phyloP scores from a whole-genome alignment of 1,140 invertebrate genomes.

The Drosophila erecta region DNA sequence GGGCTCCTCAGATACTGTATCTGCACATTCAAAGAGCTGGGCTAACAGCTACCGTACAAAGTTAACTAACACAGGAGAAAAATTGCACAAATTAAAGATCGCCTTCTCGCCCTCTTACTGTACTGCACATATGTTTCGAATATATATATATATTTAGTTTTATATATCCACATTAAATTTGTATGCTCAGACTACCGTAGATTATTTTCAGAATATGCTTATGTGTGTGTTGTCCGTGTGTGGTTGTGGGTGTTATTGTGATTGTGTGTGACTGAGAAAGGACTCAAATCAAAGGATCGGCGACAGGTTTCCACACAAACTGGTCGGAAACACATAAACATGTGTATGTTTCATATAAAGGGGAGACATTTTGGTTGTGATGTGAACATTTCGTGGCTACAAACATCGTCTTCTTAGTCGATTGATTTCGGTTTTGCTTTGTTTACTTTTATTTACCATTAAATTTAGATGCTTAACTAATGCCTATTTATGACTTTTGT shows the following conservation, averaged over 20 bases:
- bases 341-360: slow-evolving; percentile 43
- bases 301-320: slow-evolving; percentile 19
- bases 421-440: slow-evolving; percentile 39
- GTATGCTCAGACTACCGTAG: slow-evolving; percentile 74
- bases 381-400: slow-evolving; percentile 65
- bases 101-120: slow-evolving; percentile 30
- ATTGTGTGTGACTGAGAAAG: slow-evolving; percentile 27
- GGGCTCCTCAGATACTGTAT: slow-evolving; percentile 42
- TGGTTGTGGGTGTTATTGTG: slow-evolving; percentile 6
- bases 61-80: slow-evolving; percentile 30
- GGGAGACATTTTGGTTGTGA: slow-evolving; percentile 56
- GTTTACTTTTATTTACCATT: slow-evolving; percentile 55
- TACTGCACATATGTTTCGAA: slow-evolving; percentile 53
- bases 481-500: slow-evolving; percentile 76
- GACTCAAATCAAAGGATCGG: slow-evolving; percentile 19
- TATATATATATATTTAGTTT: slow-evolving; percentile 42
- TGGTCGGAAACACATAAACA: slow-evolving; percentile 29
- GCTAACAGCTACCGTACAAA: slow-evolving; percentile 18
- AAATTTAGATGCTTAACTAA: slow-evolving; percentile 59
- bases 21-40: slow-evolving; percentile 17
- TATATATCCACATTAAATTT: slow-evolving; percentile 66
- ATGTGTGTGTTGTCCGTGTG: slow-evolving; percentile 25
- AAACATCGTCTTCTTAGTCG: slow-evolving; percentile 34
- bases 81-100: slow-evolving; percentile 36
- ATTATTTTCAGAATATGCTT: slow-evolving; percentile 72